Conservation (phyloP, 2,113 vertebrate genomes). For the Gasterosteus nipponicus region DNA sequence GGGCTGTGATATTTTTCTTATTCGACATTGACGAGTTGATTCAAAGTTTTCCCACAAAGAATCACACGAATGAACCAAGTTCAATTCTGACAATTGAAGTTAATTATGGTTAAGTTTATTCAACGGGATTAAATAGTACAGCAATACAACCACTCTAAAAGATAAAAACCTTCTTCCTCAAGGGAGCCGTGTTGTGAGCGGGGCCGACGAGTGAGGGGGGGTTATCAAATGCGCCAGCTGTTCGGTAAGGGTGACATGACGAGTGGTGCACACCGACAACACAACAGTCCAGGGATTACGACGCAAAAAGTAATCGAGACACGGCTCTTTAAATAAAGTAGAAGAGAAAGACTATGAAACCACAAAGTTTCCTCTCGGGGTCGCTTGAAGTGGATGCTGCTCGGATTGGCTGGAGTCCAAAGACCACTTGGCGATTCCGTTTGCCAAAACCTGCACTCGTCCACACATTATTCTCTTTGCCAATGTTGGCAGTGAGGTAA, state of each 20-base stretch:
- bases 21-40: neutral
- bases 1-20: neutral
- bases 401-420: constrained; percentile 38
- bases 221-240: constrained; percentile 23
- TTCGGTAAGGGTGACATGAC: neutral
- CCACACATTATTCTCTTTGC: constrained; percentile 26
- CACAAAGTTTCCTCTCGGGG: constrained; percentile 37
- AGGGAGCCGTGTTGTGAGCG: neutral
- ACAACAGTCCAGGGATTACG: neutral
- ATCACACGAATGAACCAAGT: neutral
- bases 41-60: neutral
- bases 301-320: constrained; percentile 10
- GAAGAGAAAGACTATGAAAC: constrained; percentile 27
- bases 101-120: constrained; percentile 21
- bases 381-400: constrained; percentile 33
- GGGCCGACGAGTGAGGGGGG: neutral
- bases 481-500: constrained; percentile 54
- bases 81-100: neutral
- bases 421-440: constrained; percentile 47
- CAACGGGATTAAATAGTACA: neutral
- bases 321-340: constrained; percentile 20
- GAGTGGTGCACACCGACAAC: neutral
- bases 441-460: constrained; percentile 26
- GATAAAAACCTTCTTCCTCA: neutral
- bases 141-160: constrained; percentile 20